Conservation (phyloP, 1,140 invertebrate species). For the Portunus trituberculatus region DNA sequence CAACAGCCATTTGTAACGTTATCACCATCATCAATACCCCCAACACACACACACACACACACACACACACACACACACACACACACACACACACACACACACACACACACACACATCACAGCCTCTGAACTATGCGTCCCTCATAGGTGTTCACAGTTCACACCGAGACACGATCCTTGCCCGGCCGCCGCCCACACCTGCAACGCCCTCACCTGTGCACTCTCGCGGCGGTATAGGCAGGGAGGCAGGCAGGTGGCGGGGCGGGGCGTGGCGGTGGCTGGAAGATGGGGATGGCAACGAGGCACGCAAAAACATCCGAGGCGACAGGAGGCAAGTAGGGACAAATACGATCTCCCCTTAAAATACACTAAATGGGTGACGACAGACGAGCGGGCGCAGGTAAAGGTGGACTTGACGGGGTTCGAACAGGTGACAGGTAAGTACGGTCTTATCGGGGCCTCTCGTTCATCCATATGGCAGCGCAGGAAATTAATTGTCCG, state of each 20-base stretch:
- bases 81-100: constrained; percentile 24
- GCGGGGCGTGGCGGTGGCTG: too few relatives aligned
- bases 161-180: background rate
- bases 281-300: too few relatives aligned
- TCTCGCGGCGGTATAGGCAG: background rate
- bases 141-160: background rate
- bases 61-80: too few relatives aligned
- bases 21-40: too few relatives aligned
- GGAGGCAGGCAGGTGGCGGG: too few relatives aligned
- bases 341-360: background rate
- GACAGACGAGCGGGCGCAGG: background rate
- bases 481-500: background rate
- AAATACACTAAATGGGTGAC: background rate
- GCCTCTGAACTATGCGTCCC: background rate
- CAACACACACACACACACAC: too few relatives aligned
- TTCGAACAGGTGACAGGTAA: background rate
- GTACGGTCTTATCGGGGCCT: background rate
- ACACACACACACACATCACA: background rate
- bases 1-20: too few relatives aligned
- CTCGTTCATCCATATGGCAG: background rate
- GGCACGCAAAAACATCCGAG: background rate
- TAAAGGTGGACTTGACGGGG: background rate
- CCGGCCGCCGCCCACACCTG: background rate
- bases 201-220: background rate
- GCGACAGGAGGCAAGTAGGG: background rate